Evolutionary conservation across 1,140 invertebrate genomes (phyloP).

Genomic region (Monomorium pharaonis): DNA sequence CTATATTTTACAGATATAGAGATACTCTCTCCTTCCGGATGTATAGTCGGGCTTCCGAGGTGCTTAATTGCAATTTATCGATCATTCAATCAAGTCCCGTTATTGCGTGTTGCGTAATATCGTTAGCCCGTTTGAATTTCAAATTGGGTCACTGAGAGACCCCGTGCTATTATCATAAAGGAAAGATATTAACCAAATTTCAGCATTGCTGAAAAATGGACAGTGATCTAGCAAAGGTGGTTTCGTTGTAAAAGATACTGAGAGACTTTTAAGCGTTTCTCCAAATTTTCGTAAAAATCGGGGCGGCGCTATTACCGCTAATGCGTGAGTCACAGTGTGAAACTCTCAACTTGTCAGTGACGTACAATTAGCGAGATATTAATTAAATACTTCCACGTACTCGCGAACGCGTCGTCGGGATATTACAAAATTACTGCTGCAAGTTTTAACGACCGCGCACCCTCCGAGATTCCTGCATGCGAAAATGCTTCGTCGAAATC

Average conservation of each 20-base stretch:
- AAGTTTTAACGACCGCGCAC: not conserved
- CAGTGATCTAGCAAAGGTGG: not conserved
- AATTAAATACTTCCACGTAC: not conserved
- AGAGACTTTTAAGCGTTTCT: not conserved
- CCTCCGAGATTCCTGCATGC: not conserved
- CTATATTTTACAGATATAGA: not conserved
- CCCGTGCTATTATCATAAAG: not conserved
- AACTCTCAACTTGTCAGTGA: not conserved
- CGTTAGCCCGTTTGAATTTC: slow-evolving; percentile 15
- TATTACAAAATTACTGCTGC: not conserved
- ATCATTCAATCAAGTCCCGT: slow-evolving; percentile 38
- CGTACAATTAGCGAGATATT: not conserved
- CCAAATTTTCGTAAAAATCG: not conserved
- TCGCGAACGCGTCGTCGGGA: not conserved
- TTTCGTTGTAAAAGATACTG: not conserved
- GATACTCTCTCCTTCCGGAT: not conserved
- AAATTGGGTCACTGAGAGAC: slow-evolving; percentile 43
- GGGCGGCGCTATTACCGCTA: not conserved
- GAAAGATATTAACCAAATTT: slow-evolving; percentile 4
- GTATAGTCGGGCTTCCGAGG: slow-evolving; percentile 15
- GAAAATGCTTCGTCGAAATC: slow-evolving; percentile 77
- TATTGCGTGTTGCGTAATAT: slow-evolving; percentile 37
- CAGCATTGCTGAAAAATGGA: not conserved
- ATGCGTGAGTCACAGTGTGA: not conserved
- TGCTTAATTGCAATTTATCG: slow-evolving; percentile 36